Conservation (phyloP, 1,140 invertebrate species). For the Telenomus remus region DNA sequence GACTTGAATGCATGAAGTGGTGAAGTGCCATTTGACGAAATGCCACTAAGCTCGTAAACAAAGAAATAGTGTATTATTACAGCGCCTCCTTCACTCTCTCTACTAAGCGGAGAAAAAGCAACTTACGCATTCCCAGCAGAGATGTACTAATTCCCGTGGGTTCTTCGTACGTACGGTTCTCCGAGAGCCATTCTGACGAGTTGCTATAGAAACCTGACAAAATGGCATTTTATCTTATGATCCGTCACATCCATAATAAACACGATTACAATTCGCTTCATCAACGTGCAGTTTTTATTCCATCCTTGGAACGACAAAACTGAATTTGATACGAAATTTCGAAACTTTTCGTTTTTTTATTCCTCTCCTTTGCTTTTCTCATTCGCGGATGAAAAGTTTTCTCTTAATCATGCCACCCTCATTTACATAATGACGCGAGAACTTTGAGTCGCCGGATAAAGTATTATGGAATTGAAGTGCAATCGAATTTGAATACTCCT, state of each 20-base stretch:
- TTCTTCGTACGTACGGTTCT: slow-evolving; percentile 9
- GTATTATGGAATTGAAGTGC: slow-evolving; percentile 23
- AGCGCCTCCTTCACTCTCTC: slow-evolving; percentile 13
- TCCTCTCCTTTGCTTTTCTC: no score
- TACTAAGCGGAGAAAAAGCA: slow-evolving; percentile 10
- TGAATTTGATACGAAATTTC: no score
- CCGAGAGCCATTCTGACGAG: slow-evolving; percentile 19
- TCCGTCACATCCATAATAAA: slow-evolving; percentile 4
- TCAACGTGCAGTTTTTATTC: no score
- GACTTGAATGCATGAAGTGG: background rate
- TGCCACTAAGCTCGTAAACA: slow-evolving; percentile 20
- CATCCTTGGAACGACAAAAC: no score
- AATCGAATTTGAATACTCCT: slow-evolving; percentile 49
- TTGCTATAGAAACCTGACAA: slow-evolving; percentile 21
- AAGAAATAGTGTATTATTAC: slow-evolving; percentile 18
- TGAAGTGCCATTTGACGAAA: slow-evolving; percentile 13
- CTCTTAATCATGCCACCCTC: no score
- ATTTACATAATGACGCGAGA: slow-evolving; percentile 5
- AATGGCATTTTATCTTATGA: slow-evolving; percentile 29
- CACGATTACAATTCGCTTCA: no score
- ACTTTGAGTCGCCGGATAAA: slow-evolving; percentile 25
- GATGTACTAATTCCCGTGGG: slow-evolving; percentile 20
- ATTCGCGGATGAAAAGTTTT: no score
- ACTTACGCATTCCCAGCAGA: slow-evolving; percentile 14
- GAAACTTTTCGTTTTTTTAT: no score